Base-by-base conservation (phyloP, 2,888 invertebrate genomes). In the Cryptophagus acutangulus region DNA sequence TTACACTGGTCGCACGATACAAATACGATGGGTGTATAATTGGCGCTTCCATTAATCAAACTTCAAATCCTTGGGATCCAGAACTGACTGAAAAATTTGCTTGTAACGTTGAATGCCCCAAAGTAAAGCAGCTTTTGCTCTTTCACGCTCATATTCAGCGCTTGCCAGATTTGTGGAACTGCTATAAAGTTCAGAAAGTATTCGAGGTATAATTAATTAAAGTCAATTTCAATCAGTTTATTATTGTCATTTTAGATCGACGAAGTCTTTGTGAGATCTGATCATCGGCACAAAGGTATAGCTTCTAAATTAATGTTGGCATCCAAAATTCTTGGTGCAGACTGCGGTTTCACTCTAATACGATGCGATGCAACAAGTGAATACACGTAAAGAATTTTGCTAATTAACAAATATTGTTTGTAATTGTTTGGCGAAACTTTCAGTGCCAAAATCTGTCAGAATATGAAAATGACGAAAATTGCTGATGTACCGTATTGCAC, bases 11-110 rank as follows among this genome's bases (percentile, higher is more conserved):
- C 65, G 75, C 60, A 34, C 56, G 46, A 44, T 57, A 55, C 51
- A 77, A 57, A 58, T 62, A 59, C 38, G 58, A 59, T 33, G 67
- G 66, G 0, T 51, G 54, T 13, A 57, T 70, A 25, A 58, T 76
- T 0, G 78, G 76, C 0, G 70, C 75, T 1, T 54, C 63, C 3
- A 70, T 78, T 0, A 74, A 73, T 37, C 70, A 70, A 50, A 70
- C 70, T 35, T 58, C 71, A 1, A 71, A 65, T 46, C 73, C 74
- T 0, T 77, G 77, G 77, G 72, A 71, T 54, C 66, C 73, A 0
- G 65, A 69, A 15, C 67, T 75, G 57, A 63, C 71, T 1, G 75
- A 77, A 40, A 72, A 74, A 43, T 71, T 76, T 65, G 77, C 75
- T 0, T 74, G 74, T 46, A 62, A 55, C 43, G 69, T 76, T 0